A percentile compares a stretch with the other conserved stretches of the same genome.
phyloP scores from a whole-genome alignment of 1,140 invertebrate species.

The Psilanteris sp. region DNA sequence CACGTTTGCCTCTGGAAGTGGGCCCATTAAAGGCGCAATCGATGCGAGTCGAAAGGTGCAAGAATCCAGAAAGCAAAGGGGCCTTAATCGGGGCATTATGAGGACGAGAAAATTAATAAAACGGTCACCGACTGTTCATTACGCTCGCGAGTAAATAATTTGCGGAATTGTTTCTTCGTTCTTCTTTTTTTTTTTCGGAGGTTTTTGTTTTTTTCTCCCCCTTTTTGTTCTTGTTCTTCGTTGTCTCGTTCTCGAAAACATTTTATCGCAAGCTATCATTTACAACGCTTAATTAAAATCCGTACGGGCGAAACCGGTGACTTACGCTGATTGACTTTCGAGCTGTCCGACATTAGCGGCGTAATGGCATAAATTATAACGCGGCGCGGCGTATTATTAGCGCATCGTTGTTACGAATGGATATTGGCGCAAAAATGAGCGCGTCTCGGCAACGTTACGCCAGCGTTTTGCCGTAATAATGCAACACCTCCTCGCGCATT shows the following conservation, averaged over 20 bases:
- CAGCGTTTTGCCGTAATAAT: constrained; percentile 21
- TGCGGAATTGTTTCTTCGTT: constrained; percentile 50
- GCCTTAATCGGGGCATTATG: constrained; percentile 46
- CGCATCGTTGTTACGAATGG: constrained; percentile 59
- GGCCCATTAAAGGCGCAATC: constrained; percentile 36
- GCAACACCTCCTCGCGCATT: constrained; percentile 7
- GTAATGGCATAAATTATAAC: constrained; percentile 62
- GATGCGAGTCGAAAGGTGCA: constrained; percentile 37
- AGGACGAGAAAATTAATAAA: constrained; percentile 62
- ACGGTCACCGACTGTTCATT: constrained; percentile 62
- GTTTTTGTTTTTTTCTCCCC: too few relatives aligned
- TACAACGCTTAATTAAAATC: constrained; percentile 67
- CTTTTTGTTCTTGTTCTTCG: too few relatives aligned
- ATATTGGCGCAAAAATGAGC: constrained; percentile 43
- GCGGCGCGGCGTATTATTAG: constrained; percentile 52
- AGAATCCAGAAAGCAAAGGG: constrained; percentile 41
- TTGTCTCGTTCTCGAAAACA: too few relatives aligned
- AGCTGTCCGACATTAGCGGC: constrained; percentile 51
- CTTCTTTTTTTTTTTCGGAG: too few relatives aligned
- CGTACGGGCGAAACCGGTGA: constrained; percentile 57
- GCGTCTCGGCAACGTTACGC: constrained; percentile 4
- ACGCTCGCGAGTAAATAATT: constrained; percentile 58
- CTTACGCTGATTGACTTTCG: constrained; percentile 65
- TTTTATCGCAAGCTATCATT: constrained; percentile 62
- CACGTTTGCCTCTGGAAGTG: constrained; percentile 22